Percentiles rank a stretch among this genome's conserved stretches.
Conservation (phyloP, 2,888 invertebrate species). For the Ellobium chinense region DNA sequence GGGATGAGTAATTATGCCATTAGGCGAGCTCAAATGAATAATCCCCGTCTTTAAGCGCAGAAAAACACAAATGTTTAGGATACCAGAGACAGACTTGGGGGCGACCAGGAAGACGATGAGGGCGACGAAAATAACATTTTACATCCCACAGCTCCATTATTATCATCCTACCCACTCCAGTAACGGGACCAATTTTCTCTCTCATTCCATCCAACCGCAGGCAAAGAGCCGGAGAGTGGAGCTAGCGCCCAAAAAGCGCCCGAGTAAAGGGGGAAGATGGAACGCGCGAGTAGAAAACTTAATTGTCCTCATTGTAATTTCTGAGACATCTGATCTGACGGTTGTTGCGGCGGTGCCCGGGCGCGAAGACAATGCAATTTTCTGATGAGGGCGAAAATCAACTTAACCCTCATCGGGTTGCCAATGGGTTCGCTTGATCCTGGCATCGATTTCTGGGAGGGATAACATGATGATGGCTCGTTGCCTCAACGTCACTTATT, state of each 20-base stretch:
- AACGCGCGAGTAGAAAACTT: constrained; percentile 27
- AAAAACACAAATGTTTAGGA: not conserved
- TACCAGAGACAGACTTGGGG: not conserved
- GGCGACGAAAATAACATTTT: constrained; percentile 17
- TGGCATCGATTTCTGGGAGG: constrained; percentile 37
- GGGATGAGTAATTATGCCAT: too few relatives aligned
- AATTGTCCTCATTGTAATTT: constrained; percentile 48
- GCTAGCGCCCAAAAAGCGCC: not conserved
- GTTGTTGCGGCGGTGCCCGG: constrained; percentile 24
- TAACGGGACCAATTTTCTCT: constrained; percentile 18
- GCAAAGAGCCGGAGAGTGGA: constrained; percentile 13
- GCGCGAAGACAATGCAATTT: constrained; percentile 45
- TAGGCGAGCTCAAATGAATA: too few relatives aligned
- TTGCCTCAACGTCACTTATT: not conserved
- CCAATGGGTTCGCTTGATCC: constrained; percentile 46
- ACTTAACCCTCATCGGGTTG: constrained; percentile 37
- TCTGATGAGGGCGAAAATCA: constrained; percentile 44
- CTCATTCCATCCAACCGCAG: constrained; percentile 6
- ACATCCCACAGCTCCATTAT: constrained; percentile 27
- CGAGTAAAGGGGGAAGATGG: constrained; percentile 7
- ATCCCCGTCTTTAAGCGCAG: too few relatives aligned
- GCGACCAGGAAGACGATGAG: not conserved
- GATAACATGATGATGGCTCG: constrained; percentile 31
- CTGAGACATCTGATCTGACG: constrained; percentile 46
- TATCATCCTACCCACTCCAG: constrained; percentile 7